Conservation (phyloP, 2,113 vertebrate species). For the Laticauda laticaudata region DNA sequence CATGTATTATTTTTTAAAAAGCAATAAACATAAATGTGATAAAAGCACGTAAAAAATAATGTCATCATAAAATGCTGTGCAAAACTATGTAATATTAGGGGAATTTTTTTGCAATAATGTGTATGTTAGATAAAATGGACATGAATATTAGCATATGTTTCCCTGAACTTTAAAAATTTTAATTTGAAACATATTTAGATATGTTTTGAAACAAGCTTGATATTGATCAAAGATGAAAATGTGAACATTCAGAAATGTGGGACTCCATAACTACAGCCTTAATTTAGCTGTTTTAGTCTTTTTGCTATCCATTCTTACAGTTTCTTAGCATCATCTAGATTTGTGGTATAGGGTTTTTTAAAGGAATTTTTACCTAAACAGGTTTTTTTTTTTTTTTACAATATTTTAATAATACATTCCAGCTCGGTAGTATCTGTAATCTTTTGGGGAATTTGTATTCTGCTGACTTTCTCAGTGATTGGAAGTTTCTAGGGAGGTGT, state of each 20-base stretch:
- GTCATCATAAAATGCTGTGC: neutral
- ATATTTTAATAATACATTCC: neutral
- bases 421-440: neutral
- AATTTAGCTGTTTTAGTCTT: neutral
- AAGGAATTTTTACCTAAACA: neutral
- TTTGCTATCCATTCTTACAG: neutral
- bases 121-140: neutral
- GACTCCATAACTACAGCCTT: neutral
- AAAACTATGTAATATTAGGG: neutral
- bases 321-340: neutral
- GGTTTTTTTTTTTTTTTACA: neutral
- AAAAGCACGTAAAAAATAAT: neutral
- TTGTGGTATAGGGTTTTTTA: neutral
- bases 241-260: neutral
- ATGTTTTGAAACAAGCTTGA: neutral
- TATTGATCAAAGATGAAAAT: neutral
- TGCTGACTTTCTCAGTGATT: neutral
- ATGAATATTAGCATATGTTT: neutral
- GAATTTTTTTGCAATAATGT: neutral
- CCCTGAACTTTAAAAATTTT: neutral
- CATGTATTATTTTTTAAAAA: too few species aligned
- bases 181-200: neutral
- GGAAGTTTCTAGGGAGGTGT: neutral
- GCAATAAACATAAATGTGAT: neutral
- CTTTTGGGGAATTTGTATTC: neutral